These are phyloP conservation scores for Leistus spinibarbis DNA, from an alignment of 2,888 invertebrate genomes.

Conservation along the genomic window DNA sequence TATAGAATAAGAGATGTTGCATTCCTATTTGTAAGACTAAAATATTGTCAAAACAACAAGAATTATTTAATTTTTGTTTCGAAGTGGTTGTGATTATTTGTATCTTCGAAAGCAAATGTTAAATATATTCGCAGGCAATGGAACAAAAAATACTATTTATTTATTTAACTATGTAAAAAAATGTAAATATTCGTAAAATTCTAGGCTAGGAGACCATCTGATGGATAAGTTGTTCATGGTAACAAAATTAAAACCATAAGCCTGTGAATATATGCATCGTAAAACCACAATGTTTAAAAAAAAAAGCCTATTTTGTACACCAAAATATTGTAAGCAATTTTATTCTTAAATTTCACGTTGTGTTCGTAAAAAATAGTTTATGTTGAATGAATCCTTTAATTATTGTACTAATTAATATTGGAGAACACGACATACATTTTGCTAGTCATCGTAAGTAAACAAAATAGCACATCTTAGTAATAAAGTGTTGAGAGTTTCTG, in stretches of 20 bases:
- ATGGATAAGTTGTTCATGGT: background rate
- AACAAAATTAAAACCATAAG: background rate
- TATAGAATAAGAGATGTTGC: slow-evolving; percentile 42
- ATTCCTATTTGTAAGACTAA: slow-evolving; percentile 35
- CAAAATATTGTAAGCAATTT: slow-evolving; percentile 12
- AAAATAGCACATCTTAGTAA: slow-evolving; percentile 43
- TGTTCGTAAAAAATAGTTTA: slow-evolving; percentile 7
- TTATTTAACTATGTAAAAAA: slow-evolving; percentile 4
- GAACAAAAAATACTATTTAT: slow-evolving; percentile 4
- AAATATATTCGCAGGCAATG: slow-evolving; percentile 2
- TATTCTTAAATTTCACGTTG: slow-evolving; percentile 15
- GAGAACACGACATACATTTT: slow-evolving; percentile 50
- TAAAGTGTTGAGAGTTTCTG: slow-evolving; percentile 49
- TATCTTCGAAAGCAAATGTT: slow-evolving; percentile 13
- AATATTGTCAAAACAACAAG: slow-evolving; percentile 2
- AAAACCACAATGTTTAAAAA: slow-evolving; percentile 17
- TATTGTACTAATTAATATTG: slow-evolving; percentile 27
- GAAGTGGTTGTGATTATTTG: slow-evolving; percentile 46
- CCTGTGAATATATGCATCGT: slow-evolving; percentile 22
- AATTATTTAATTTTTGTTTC: slow-evolving; percentile 16
- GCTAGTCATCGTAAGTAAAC: slow-evolving; percentile 56
- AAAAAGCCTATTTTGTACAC: slow-evolving; percentile 22
- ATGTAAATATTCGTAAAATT: slow-evolving; percentile 24
- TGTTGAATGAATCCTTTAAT: slow-evolving; percentile 12
- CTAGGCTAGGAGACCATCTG: background rate